A percentile compares a stretch with the other conserved stretches of the same genome.
These are phyloP conservation scores for Oncorhynchus clarkii DNA, from an alignment of 2,113 vertebrate species.

Conservation along the genomic window DNA sequence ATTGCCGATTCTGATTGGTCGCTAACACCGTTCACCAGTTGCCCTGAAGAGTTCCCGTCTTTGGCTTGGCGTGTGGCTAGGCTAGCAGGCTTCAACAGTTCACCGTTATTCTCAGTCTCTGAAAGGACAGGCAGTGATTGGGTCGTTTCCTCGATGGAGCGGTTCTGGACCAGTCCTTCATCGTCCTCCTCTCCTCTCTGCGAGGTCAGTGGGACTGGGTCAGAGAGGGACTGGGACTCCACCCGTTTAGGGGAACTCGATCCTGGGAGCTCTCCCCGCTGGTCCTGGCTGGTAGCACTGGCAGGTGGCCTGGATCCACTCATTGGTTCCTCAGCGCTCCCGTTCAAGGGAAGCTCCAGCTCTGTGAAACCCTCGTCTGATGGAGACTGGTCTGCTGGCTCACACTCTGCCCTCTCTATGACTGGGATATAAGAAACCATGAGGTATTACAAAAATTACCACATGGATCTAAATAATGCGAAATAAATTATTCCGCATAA, in stretches of 20 bases:
- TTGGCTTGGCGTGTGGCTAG: slow-evolving; percentile 38
- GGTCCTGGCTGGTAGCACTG: slow-evolving; percentile 21
- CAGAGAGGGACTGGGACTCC: slow-evolving; percentile 2
- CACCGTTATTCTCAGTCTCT: slow-evolving; percentile 39
- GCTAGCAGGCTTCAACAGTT: slow-evolving; percentile 7
- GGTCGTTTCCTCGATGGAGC: slow-evolving; percentile 49
- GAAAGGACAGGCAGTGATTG: slow-evolving; percentile 39
- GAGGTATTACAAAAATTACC: not conserved
- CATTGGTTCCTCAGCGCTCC: slow-evolving; percentile 45
- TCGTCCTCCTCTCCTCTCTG: slow-evolving; percentile 60
- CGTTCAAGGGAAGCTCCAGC: slow-evolving; percentile 61
- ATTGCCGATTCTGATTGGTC: not conserved
- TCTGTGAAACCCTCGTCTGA: slow-evolving; percentile 79
- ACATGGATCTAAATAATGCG: no score
- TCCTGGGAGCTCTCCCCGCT: slow-evolving; percentile 24
- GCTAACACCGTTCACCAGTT: slow-evolving; percentile 31
- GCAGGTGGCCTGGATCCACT: slow-evolving; percentile 16
- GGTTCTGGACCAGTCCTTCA: slow-evolving; percentile 57
- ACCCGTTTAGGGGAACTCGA: not conserved
- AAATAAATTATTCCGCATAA: no score
- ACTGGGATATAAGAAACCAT: not conserved
- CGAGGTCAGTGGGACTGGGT: not conserved
- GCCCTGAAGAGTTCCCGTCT: slow-evolving; percentile 35
- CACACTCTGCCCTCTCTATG: slow-evolving; percentile 39
- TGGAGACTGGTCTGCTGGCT: slow-evolving; percentile 63